Evolutionary conservation across 2,797 vertebrate genomes (phyloP).

Genomic region (Oryzias sinensis): DNA sequence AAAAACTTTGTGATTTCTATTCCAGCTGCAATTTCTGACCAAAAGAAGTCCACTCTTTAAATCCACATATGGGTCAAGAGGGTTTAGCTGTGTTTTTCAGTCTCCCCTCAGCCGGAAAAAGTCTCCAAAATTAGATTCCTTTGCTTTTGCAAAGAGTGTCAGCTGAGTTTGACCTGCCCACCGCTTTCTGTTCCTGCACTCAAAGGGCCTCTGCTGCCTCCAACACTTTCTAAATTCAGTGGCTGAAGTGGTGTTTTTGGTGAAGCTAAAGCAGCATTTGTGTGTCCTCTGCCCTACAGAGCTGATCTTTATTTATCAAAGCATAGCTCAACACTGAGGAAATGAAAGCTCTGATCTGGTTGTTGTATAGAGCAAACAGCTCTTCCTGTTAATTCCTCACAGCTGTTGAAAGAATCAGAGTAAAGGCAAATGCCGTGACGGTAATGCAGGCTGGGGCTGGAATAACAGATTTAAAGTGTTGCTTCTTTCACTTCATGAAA

Average conservation of each 20-base stretch:
- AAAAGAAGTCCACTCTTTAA: background rate
- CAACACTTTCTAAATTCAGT: slow-evolving; percentile 31
- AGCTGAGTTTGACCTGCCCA: slow-evolving; percentile 18
- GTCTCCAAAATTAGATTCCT: background rate
- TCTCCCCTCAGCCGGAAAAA: slow-evolving; percentile 1
- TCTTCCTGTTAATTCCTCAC: too few relatives aligned
- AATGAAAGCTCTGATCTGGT: too few relatives aligned
- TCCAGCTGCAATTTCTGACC: slow-evolving; percentile 3
- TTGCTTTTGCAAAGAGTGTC: slow-evolving; percentile 11
- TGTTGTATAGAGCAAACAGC: too few relatives aligned
- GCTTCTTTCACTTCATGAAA: too few relatives aligned
- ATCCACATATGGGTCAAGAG: slow-evolving; percentile 1
- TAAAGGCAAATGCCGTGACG: too few relatives aligned
- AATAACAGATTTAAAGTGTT: too few relatives aligned
- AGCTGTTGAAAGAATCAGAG: too few relatives aligned
- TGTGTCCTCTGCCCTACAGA: background rate
- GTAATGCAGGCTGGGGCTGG: too few relatives aligned
- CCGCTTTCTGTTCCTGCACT: slow-evolving; percentile 13
- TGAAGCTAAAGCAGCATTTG: slow-evolving; percentile 18
- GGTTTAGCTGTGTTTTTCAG: slow-evolving; percentile 1
- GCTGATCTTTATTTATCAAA: background rate
- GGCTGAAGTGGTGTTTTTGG: slow-evolving; percentile 30
- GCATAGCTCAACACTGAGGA: too few relatives aligned
- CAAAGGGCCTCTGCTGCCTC: slow-evolving; percentile 13
- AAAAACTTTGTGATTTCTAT: background rate